Evolutionary conservation across 2,113 vertebrate species (phyloP).

Genomic region (Rallus limicola): DNA sequence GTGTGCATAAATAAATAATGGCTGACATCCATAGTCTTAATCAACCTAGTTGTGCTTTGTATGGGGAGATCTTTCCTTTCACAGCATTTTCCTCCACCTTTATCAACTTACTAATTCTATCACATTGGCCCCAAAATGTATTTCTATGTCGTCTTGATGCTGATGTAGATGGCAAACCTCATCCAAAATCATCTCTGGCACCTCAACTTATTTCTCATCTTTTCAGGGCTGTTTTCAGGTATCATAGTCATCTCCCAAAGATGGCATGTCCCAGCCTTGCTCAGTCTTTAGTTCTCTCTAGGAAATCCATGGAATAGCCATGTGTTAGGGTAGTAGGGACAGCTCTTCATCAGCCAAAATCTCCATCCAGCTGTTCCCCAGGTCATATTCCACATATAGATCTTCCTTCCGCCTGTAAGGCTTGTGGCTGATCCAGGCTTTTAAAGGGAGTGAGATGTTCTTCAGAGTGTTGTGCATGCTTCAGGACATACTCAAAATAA

Average conservation of each 20-base stretch:
- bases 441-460: not conserved
- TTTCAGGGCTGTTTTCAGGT: not conserved
- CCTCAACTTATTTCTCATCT: not conserved
- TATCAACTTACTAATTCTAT: not conserved
- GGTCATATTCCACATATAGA: not conserved
- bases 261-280: not conserved
- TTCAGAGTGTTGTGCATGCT: not conserved
- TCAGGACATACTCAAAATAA: not conserved
- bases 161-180: not conserved
- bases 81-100: not conserved
- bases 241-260: not conserved
- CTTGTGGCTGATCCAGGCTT: not conserved
- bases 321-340: not conserved
- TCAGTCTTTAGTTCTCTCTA: not conserved
- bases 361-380: not conserved
- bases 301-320: not conserved
- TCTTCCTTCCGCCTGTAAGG: not conserved
- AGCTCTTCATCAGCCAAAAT: not conserved
- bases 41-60: not conserved
- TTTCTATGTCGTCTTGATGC: not conserved
- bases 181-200: not conserved
- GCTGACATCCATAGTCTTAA: not conserved
- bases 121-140: not conserved
- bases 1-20: constrained; percentile 15
- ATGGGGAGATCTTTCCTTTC: not conserved